Conservation (phyloP, 2,797 vertebrate species). For the Chiroxiphia lanceolata region DNA sequence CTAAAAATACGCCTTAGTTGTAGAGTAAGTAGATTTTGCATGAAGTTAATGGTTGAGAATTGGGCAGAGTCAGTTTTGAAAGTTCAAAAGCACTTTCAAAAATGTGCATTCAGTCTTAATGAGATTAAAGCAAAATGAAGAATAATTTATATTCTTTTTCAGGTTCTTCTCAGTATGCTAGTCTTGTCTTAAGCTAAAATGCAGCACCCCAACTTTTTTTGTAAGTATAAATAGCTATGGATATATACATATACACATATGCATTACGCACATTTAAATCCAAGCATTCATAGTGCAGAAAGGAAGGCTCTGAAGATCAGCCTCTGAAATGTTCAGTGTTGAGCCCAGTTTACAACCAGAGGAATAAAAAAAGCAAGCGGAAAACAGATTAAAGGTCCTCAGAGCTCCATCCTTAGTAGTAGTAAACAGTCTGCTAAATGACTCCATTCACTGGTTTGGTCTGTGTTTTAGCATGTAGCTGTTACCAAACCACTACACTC, state of each 20-base stretch:
- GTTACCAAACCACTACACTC: not conserved
- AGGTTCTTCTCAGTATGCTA: not conserved
- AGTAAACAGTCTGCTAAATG: not conserved
- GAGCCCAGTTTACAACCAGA: not conserved
- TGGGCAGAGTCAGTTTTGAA: not conserved
- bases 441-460: too few relatives aligned
- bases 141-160: not conserved
- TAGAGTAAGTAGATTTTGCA: not conserved
- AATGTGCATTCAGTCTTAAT: not conserved
- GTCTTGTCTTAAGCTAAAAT: not conserved
- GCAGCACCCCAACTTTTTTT: fast-evolving
- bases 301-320: not conserved
- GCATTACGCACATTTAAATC: not conserved
- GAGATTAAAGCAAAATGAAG: not conserved
- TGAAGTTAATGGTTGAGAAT: not conserved
- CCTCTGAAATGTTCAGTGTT: not conserved
- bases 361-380: not conserved
- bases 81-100: not conserved
- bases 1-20: not conserved
- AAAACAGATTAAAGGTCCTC: not conserved
- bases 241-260: not conserved
- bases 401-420: not conserved
- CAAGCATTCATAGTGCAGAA: not conserved
- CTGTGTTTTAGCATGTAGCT: not conserved
- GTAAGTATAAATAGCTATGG: not conserved